Evolutionary conservation across 2,888 invertebrate genomes (phyloP).

Genomic region (Lasioglossum pauxillum): DNA sequence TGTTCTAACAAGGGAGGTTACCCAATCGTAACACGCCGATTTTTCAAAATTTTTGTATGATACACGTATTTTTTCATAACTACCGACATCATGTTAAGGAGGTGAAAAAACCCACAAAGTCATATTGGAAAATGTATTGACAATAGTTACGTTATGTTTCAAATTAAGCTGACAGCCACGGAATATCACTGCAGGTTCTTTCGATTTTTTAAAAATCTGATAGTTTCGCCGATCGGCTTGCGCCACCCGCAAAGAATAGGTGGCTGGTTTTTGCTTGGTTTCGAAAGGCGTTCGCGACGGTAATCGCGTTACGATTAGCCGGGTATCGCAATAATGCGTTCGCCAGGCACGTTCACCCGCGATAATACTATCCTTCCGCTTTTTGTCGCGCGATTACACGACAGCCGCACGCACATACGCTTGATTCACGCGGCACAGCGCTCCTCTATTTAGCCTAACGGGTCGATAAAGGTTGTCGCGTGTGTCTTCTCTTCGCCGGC

Average conservation of each 20-base stretch:
- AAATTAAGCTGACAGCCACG: too few species aligned
- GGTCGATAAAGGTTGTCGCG: conserved; percentile 69
- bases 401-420: not conserved
- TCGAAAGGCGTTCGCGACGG: conserved; percentile 36
- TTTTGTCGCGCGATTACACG: conserved; percentile 31
- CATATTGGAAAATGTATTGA: too few species aligned
- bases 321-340: conserved; percentile 45
- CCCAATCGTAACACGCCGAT: too few species aligned
- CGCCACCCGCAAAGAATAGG: conserved; percentile 24
- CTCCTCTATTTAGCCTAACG: conserved; percentile 64
- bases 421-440: conserved; percentile 29
- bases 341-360: conserved; percentile 26
- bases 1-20: too few species aligned
- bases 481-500: conserved; percentile 66
- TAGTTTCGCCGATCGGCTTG: conserved; percentile 17
- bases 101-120: too few species aligned
- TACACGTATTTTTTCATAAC: too few species aligned
- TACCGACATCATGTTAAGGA: too few species aligned
- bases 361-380: conserved; percentile 38
- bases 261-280: conserved; percentile 34
- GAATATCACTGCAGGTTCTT: too few species aligned
- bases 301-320: conserved; percentile 57
- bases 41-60: too few species aligned
- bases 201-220: not conserved
- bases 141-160: too few species aligned